Conservation (phyloP, 1,140 invertebrate genomes). For the Planococcus citri region DNA sequence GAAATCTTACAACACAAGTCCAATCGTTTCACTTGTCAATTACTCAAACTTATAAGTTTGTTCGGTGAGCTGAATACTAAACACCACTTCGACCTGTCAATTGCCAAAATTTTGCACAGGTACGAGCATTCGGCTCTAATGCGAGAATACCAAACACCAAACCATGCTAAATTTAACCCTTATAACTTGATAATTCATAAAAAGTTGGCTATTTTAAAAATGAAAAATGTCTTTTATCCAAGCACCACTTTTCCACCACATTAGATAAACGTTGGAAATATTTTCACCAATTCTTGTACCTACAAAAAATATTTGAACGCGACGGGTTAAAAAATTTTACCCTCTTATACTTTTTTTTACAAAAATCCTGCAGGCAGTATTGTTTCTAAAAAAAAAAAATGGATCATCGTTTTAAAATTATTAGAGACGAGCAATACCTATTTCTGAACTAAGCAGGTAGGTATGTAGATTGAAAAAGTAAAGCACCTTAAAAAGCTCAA, state of each 20-base stretch:
- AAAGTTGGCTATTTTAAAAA: not conserved
- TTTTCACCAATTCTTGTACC: not conserved
- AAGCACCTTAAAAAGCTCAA: not conserved
- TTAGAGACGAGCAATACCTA: not conserved
- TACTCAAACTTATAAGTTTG: no score
- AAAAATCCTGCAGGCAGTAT: not conserved
- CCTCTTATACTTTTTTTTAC: not conserved
- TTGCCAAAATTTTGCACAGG: no score
- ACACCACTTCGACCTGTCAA: no score
- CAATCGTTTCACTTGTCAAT: no score
- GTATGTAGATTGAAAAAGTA: not conserved
- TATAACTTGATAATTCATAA: no score
- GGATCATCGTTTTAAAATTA: not conserved
- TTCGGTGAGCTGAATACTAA: no score
- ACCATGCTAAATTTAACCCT: no score
- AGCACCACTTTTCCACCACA: not conserved
- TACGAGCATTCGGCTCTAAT: no score
- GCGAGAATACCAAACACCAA: no score
- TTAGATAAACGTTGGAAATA: not conserved
- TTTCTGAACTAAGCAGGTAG: not conserved
- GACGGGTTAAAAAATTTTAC: not conserved
- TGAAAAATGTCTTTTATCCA: not conserved
- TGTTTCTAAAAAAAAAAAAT: not conserved
- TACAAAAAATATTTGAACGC: not conserved
- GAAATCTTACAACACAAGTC: no score